phyloP scores from a whole-genome alignment of 1,140 invertebrate species.

The Drosophila kanapiae region DNA sequence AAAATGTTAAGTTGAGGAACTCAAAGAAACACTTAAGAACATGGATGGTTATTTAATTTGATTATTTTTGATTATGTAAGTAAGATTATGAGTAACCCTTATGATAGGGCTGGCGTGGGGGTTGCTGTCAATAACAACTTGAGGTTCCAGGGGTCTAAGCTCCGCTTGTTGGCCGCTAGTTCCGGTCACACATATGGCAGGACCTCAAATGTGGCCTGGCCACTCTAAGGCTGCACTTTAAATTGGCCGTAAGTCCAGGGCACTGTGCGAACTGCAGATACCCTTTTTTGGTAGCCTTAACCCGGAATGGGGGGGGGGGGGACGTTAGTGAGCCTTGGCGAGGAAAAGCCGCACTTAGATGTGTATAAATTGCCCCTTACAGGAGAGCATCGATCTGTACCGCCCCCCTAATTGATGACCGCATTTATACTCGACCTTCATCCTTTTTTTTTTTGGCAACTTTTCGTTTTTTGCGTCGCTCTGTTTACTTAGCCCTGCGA shows the following conservation, averaged over 20 bases:
- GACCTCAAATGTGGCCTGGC: conserved; percentile 41
- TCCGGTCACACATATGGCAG: conserved; percentile 49
- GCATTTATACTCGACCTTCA: conserved; percentile 51
- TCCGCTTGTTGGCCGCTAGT: conserved; percentile 42
- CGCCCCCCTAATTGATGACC: conserved; percentile 52
- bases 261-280: conserved; percentile 25
- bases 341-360: conserved; percentile 54
- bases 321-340: conserved; percentile 37
- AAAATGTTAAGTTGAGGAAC: no score
- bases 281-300: conserved; percentile 6
- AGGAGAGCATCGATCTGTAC: conserved; percentile 41
- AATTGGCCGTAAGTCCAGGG: conserved; percentile 30
- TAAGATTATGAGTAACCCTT: no score
- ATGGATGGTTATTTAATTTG: no score
- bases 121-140: conserved; percentile 59
- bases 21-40: background rate
- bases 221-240: conserved; percentile 45
- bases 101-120: background rate
- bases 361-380: conserved; percentile 57
- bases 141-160: conserved; percentile 24
- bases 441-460: conserved; percentile 23
- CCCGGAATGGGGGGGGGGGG: conserved; percentile 1
- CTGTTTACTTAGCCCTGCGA: conserved; percentile 28
- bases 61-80: no score
- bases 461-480: conserved; percentile 11